Conservation (phyloP, 2,888 invertebrate species). For the Tricholauxania praeusta region DNA sequence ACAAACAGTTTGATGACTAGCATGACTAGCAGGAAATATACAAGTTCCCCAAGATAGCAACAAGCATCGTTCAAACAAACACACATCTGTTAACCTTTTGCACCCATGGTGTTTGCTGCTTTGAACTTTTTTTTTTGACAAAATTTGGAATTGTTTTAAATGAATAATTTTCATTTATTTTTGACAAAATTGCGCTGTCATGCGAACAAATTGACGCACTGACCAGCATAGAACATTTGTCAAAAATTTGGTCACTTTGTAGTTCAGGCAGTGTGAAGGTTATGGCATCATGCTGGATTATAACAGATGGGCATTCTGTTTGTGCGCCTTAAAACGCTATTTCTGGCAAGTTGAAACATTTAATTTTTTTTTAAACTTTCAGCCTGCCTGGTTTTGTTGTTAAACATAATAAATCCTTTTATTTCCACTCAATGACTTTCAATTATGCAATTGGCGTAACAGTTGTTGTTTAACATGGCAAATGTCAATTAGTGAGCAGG, state of each 20-base stretch:
- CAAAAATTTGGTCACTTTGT: neutral
- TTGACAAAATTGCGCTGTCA: slow-evolving; percentile 38
- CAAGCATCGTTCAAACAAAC: neutral
- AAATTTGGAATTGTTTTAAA: neutral
- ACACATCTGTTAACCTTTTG: slow-evolving; percentile 31
- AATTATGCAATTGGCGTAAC: slow-evolving; percentile 29
- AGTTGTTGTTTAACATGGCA: neutral
- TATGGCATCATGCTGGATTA: too few relatives aligned
- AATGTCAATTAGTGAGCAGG: slow-evolving; percentile 16
- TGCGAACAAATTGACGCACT: slow-evolving; percentile 39
- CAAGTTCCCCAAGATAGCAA: too few relatives aligned
- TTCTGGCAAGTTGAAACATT: slow-evolving; percentile 30
- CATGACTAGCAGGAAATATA: too few relatives aligned
- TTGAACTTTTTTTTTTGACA: neutral
- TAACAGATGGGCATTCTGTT: slow-evolving; percentile 24
- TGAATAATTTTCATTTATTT: neutral
- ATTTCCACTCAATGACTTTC: slow-evolving; percentile 42
- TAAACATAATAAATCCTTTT: slow-evolving; percentile 28
- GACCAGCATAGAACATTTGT: slow-evolving; percentile 36
- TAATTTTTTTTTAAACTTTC: neutral
- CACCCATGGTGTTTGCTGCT: slow-evolving; percentile 4
- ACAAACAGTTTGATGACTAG: too few relatives aligned
- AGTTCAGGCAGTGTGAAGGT: too few relatives aligned
- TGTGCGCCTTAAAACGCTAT: neutral
- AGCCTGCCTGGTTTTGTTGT: slow-evolving; percentile 13